Percentiles rank a stretch among this genome's conserved stretches.
Conservation (phyloP, 1,140 invertebrate species). For the Diploscapter pachys region DNA sequence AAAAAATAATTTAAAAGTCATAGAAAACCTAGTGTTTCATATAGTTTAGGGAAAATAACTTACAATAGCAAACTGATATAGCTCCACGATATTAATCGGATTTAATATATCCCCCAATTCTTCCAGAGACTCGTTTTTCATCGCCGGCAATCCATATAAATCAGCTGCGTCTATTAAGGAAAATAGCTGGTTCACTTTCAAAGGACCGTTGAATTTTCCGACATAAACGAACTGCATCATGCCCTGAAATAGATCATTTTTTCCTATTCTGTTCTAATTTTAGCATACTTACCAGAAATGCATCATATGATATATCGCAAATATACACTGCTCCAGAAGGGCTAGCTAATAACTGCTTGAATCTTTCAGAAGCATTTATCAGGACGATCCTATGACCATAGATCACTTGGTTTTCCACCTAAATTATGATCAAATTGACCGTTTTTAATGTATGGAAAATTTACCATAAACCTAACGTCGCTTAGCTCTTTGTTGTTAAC, state of each 20-base stretch:
- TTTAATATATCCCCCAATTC: neutral
- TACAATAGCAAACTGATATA: conserved; percentile 21
- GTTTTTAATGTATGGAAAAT: neutral
- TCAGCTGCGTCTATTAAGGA: neutral
- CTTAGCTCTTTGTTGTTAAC: conserved; percentile 13
- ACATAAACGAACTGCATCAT: conserved; percentile 14
- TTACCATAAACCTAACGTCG: conserved; percentile 8
- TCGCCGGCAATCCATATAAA: conserved; percentile 7
- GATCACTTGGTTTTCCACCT: conserved; percentile 5
- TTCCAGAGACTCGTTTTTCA: neutral
- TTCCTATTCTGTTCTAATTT: neutral
- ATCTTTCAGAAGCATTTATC: conserved; percentile 16
- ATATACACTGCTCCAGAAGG: conserved; percentile 9
- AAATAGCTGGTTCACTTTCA: neutral
- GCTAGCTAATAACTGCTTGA: neutral
- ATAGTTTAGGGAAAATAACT: neutral
- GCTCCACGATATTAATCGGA: conserved; percentile 1
- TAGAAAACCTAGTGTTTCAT: neutral
- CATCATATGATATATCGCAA: conserved; percentile 1
- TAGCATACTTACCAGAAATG: conserved; percentile 6
- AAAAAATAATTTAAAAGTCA: too few species aligned
- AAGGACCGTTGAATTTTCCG: neutral
- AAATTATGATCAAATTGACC: neutral
- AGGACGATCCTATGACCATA: conserved; percentile 12
- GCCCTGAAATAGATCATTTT: conserved; percentile 7